These are phyloP conservation scores for Amblyopsis rosae DNA, from an alignment of 2,113 vertebrate genomes.

Conservation along the genomic window DNA sequence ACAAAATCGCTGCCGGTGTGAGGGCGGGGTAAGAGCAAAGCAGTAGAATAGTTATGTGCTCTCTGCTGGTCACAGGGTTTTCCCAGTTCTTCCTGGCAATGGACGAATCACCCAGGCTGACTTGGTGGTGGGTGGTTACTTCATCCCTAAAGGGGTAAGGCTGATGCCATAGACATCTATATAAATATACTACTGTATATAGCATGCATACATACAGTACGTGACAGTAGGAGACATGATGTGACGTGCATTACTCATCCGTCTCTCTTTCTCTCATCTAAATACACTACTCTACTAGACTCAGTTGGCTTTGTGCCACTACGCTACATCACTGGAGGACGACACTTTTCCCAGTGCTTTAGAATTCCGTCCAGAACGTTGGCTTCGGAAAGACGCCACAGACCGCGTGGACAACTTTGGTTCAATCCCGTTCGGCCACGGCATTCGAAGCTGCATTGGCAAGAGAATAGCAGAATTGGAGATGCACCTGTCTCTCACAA, in stretches of 20 bases:
- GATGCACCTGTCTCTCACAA: slow-evolving; percentile 85
- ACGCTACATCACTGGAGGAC: slow-evolving; percentile 86
- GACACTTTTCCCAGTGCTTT: slow-evolving; percentile 78
- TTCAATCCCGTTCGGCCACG: slow-evolving; percentile 91
- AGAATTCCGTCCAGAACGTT: slow-evolving; percentile 85
- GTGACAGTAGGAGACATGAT: slow-evolving; percentile 30
- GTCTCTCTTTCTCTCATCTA: slow-evolving; percentile 24
- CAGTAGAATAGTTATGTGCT: slow-evolving; percentile 30
- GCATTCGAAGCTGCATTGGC: slow-evolving; percentile 90
- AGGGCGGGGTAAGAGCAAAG: not conserved
- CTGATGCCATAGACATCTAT: not conserved
- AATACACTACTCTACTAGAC: slow-evolving; percentile 71
- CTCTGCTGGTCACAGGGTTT: slow-evolving; percentile 80
- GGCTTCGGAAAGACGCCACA: slow-evolving; percentile 82
- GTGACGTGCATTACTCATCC: slow-evolving; percentile 52
- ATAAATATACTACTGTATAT: not conserved
- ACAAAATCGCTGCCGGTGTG: no score
- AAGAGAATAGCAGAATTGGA: slow-evolving; percentile 89
- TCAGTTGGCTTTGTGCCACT: slow-evolving; percentile 92
- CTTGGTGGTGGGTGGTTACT: slow-evolving; percentile 86
- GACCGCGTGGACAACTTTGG: slow-evolving; percentile 90
- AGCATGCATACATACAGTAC: slow-evolving; percentile 1
- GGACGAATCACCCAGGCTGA: slow-evolving; percentile 89
- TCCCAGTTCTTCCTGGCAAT: slow-evolving; percentile 91
- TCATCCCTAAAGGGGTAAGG: slow-evolving; percentile 92